Base-by-base conservation (phyloP, 2,888 invertebrate genomes). In the Poecilobothrus nobilitatus region DNA sequence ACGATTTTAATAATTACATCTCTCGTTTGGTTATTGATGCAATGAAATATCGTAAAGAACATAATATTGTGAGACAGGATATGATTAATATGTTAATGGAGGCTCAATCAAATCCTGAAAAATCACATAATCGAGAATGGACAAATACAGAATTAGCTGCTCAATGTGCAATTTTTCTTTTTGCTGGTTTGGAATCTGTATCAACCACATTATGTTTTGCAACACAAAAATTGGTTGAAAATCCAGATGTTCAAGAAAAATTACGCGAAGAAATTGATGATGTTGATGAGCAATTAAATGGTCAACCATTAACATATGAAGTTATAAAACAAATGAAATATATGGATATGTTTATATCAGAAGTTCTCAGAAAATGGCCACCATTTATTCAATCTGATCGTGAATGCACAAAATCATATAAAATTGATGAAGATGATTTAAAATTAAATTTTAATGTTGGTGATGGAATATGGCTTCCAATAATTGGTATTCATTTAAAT, bases 261-360 rank as follows among this genome's bases (percentile, higher is more conserved):
- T 77, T 89, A 1, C 81, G 80, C 1, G 74, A 83, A 63, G 88
- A 89, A 79, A 84, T 89, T 53, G 81, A 78, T 27, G 83, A 5
- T 22, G 80, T 83, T 2, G 77, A 83, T 7, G 74, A 73, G 0
- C 80, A 81, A 18, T 68, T 81, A 7, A 80, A 81, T 8, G 82
- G 79, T 0, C 84, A 84, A 8, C 83, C 83, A 65, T 75, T 87
- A 0, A 83, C 84, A 65, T 88, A 86, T 71, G 85, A 84, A 61
- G 81, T 82, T 0, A 77, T 88, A 0, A 83, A 85, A 73, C 82
- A 80, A 63, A 85, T 88, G 86, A 83, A 83, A 65, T 88, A 88
- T 70, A 75, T 88, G 81, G 88, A 88, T 72, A 80, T 81, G 75
- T 78, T 81, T 0, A 76, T 88, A 0, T 85, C 85, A 75, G 86